Evolutionary conservation across 2,113 vertebrate genomes (phyloP), one percentile per base, ranked within the genome.

Genomic region (Varanus komodoensis): DNA sequence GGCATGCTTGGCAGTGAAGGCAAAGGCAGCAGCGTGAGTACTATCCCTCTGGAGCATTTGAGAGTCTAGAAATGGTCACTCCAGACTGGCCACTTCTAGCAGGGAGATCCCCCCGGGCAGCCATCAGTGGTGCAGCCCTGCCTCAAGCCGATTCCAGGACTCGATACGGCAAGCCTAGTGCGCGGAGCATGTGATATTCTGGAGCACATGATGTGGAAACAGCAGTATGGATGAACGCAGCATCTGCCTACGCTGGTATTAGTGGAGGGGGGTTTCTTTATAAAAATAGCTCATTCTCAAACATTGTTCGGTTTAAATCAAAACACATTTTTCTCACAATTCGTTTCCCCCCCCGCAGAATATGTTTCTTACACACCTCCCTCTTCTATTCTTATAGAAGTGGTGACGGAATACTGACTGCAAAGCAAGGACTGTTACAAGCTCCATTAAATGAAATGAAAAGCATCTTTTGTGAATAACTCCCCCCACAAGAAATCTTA

Each of bases 401-500:
- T 95, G 87, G 93, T 93, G 93, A 96, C 96, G 96, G 93, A 94
- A 95, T 88, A 94, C 90, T 96, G 97, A 97, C 96, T 96, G 96
- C 94, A 96, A 96, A 95, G 95, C 95, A 96, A 97, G 95, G 94
- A 96, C 95, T 95, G 94, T 96, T 96, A 96, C 95, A 96, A 94
- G 90, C 93, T n/a, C 89, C 94, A 94, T 90, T 74, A 93, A 96
- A 95, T 94, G 97, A 97, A 97, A 97, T 97, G 96, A 97, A 97
- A 97, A 97, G 97, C 94, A 97, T 97, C 97, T 97, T 97, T 96
- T 95, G 97, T 97, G 97, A 96, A 97, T 96, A 97, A 97, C 96
- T 97, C 97, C 96, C 96, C 94, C 96, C 93, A 95, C 74, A 79
- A 52, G 95, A 97, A 97, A 97, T 97, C 97, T 97, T 96, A 95